Percentiles rank a stretch among this genome's conserved stretches.
phyloP scores from a whole-genome alignment of 2,113 vertebrate species.

The Salvelinus sp. region DNA sequence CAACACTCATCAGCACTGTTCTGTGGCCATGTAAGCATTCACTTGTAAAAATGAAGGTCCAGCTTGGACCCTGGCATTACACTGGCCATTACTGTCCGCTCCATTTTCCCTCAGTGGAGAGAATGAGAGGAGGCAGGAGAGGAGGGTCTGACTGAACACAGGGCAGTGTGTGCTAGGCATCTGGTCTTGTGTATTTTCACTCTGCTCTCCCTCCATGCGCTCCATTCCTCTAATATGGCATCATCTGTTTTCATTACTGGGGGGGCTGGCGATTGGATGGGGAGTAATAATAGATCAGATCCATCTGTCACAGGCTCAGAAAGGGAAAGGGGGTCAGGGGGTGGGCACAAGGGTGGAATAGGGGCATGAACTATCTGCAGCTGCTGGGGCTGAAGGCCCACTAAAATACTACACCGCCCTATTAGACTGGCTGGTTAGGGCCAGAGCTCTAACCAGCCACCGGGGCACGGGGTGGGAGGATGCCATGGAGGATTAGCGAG shows the following conservation, averaged over 20 bases:
- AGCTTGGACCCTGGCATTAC: constrained; percentile 7
- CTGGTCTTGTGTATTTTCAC: constrained; percentile 52
- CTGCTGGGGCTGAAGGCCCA: not conserved
- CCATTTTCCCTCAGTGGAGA: constrained; percentile 35
- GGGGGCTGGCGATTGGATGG: constrained; percentile 15
- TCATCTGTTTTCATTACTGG: constrained; percentile 64
- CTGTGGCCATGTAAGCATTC: not conserved
- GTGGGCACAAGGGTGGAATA: constrained; percentile 15
- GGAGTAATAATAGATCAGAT: constrained; percentile 50
- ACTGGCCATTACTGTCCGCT: constrained; percentile 33
- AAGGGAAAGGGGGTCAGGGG: constrained; percentile 2
- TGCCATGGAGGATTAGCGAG: not conserved
- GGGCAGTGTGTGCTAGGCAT: constrained; percentile 41
- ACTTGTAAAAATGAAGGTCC: constrained; percentile 4
- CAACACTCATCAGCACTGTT: not conserved
- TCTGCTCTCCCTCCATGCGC: constrained; percentile 32
- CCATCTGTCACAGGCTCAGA: constrained; percentile 59
- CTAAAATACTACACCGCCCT: not conserved
- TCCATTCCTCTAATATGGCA: constrained; percentile 49
- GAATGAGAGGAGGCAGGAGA: not conserved
- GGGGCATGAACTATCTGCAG: constrained; percentile 20
- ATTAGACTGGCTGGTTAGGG: constrained; percentile 8
- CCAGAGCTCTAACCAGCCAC: too few relatives aligned
- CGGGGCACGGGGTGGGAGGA: not conserved
- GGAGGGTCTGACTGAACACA: constrained; percentile 8